Evolutionary conservation across 2,888 invertebrate genomes (phyloP), one percentile per base, ranked within the genome.

Genomic region (Calameuta filiformis): DNA sequence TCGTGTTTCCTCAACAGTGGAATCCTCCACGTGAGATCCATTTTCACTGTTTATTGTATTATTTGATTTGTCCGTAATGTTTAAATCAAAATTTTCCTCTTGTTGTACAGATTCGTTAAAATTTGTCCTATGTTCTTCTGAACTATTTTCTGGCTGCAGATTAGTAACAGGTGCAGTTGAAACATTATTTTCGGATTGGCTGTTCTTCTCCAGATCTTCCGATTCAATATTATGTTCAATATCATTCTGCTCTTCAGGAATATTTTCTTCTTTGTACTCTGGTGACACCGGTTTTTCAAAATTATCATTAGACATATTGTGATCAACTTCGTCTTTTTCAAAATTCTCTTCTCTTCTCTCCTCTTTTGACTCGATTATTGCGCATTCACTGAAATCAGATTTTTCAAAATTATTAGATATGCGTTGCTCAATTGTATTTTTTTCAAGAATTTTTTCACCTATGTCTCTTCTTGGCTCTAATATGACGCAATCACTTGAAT

Each of bases 271-370:
- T 40, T 34, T 15, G 73, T 71, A 35, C 73, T 71, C 69, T 77
- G 75, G 76, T 73, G 69, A 79, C 77, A 77, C 35, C 35, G 73
- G 37, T 73, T 35, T 4, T 56, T 69, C 23, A 79, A 15, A 35
- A 35, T 35, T 1, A 35, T 40, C 31, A 35, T 15, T 12, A 37
- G 33, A 73, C 73, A 56, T 33, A 73, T 23, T 3, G 15, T 40
- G 73, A 35, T 34, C 68, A n/a, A 33, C 33, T 73, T 76, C 35
- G n/a, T 76, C 35, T 33, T 68, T 23, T 23, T 68, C 35, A 35
- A 40, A 15, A 40, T 40, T 40, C 15, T 40, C 40, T 40, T 40
- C 40, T 40, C 40, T 4, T 40, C 15, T 15, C 12, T 40, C 40
- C 15, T 4, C 40, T 4, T 12, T 40, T 40, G 40, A 4, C 15